phyloP scores from a whole-genome alignment of 23 tunicate genomes.

The Styela plicata region DNA sequence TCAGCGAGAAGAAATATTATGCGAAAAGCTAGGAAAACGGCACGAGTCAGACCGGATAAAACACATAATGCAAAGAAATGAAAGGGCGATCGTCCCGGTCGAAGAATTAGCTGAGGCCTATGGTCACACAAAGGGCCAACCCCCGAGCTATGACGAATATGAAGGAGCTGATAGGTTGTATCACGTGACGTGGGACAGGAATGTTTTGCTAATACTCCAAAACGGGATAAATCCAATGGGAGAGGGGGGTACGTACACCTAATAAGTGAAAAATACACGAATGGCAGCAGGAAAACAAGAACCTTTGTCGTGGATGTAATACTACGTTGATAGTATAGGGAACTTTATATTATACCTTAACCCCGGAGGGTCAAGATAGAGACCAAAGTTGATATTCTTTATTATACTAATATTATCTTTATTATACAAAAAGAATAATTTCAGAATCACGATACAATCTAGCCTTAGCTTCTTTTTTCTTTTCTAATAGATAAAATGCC shows the following conservation, averaged over 20 bases:
- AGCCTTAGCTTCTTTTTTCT: no score
- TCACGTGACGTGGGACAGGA: not conserved
- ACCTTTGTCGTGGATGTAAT: no score
- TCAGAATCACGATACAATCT: no score
- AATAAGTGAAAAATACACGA: not conserved
- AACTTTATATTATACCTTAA: no score
- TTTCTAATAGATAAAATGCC: no score
- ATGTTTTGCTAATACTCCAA: not conserved
- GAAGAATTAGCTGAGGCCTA: not conserved
- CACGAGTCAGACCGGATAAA: not conserved
- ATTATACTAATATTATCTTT: no score
- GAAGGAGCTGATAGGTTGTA: not conserved
- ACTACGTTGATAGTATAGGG: no score
- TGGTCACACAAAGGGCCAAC: not conserved
- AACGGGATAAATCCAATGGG: not conserved
- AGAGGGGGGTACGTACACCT: not conserved
- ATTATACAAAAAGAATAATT: no score
- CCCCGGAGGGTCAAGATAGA: no score
- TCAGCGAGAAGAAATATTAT: not conserved
- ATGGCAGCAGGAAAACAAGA: not conserved
- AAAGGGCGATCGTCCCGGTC: not conserved
- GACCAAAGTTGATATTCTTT: no score
- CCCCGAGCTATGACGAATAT: not conserved
- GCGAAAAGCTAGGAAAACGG: not conserved
- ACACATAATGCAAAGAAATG: not conserved